phyloP scores from a whole-genome alignment of 2,797 vertebrate species.

The Microhierax caerulescens region DNA sequence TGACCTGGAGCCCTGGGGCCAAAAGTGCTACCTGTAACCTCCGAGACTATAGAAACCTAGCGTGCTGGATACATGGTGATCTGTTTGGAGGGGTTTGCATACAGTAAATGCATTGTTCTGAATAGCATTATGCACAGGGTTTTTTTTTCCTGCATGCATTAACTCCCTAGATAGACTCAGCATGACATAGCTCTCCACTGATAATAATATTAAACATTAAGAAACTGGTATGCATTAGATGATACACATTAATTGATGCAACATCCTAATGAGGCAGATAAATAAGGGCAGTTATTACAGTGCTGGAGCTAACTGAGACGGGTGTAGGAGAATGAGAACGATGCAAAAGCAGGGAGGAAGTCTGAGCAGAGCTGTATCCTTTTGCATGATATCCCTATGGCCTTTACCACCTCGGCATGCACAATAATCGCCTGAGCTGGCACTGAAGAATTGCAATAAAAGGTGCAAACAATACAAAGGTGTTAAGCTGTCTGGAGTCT shows the following conservation, averaged over 20 bases:
- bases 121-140: not conserved
- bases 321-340: not conserved
- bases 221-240: not conserved
- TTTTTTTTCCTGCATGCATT: not conserved
- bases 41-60: not conserved
- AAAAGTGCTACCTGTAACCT: not conserved
- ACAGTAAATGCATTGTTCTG: not conserved
- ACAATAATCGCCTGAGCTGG: not conserved
- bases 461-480: slow-evolving; percentile 23
- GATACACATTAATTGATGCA: not conserved
- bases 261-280: not conserved
- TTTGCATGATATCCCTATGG: not conserved
- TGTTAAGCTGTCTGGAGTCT: slow-evolving; percentile 25
- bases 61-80: rapidly evolving
- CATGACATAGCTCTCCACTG: not conserved
- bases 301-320: not conserved
- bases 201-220: not conserved
- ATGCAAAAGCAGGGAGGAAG: not conserved
- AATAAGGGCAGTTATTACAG: not conserved
- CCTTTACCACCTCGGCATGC: not conserved
- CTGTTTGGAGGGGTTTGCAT: not conserved
- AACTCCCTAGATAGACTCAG: not conserved
- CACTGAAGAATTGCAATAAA: slow-evolving; percentile 14
- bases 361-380: not conserved
- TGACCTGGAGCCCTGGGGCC: not conserved